Conservation (phyloP, 2,888 invertebrate species). For the Athrips mouffetella region DNA sequence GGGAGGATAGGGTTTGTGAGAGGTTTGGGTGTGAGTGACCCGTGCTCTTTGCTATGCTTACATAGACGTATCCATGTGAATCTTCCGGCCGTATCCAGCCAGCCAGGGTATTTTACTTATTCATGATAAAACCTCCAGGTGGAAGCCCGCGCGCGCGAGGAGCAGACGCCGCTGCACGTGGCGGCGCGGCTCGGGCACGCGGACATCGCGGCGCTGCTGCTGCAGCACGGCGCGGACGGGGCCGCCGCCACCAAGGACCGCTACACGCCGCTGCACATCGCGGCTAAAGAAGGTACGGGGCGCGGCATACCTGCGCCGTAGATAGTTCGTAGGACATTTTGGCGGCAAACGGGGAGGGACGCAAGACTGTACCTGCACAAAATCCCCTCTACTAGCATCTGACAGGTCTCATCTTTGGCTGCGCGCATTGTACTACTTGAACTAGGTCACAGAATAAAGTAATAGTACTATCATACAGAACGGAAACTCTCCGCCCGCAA, state of each 20-base stretch:
- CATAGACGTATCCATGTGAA: neutral
- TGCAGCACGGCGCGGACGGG: slow-evolving; percentile 95
- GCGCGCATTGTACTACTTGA: too few relatives aligned
- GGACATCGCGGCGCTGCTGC: slow-evolving; percentile 94
- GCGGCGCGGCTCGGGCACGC: slow-evolving; percentile 96
- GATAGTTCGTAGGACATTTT: neutral
- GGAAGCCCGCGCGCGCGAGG: slow-evolving; percentile 86
- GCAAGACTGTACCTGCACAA: neutral
- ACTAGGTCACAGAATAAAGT: too few relatives aligned
- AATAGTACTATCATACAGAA: too few relatives aligned
- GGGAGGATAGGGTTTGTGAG: too few relatives aligned
- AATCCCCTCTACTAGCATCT: too few relatives aligned
- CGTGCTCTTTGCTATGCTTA: too few relatives aligned
- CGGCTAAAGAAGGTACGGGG: slow-evolving; percentile 92
- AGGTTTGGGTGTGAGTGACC: too few relatives aligned
- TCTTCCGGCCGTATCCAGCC: neutral
- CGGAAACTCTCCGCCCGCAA: too few relatives aligned
- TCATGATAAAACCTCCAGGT: slow-evolving; percentile 70
- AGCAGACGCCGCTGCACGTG: slow-evolving; percentile 98
- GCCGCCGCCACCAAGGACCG: slow-evolving; percentile 95
- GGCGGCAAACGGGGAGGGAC: neutral
- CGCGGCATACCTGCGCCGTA: too few relatives aligned
- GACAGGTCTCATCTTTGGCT: too few relatives aligned
- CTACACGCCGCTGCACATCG: slow-evolving; percentile 97
- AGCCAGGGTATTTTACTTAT: neutral